phyloP scores from a whole-genome alignment of 2,888 invertebrate species.

The Apamea monoglypha region DNA sequence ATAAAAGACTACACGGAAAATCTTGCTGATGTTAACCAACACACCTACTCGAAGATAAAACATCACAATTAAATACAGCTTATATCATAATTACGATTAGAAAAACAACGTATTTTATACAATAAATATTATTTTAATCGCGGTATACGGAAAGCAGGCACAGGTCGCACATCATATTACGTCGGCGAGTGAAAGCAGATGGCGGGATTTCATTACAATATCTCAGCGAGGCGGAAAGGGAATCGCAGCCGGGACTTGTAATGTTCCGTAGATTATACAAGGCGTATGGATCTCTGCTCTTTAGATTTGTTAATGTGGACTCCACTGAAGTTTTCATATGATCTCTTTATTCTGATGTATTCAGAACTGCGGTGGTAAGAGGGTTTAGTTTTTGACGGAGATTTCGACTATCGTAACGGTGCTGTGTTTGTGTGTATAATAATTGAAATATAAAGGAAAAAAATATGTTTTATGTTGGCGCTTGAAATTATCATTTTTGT shows the following conservation, averaged over 20 bases:
- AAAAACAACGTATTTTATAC: conserved; percentile 52
- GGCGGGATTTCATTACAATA: conserved; percentile 89
- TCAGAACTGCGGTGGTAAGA: conserved; percentile 11
- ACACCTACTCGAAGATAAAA: not conserved
- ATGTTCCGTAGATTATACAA: conserved; percentile 83
- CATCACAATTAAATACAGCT: conserved; percentile 30
- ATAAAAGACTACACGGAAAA: not conserved
- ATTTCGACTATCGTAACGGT: not conserved
- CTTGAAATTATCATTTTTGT: not conserved
- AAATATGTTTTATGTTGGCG: not conserved
- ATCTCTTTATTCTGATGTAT: conserved; percentile 50
- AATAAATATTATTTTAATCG: conserved; percentile 75
- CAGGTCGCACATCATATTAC: conserved; percentile 82
- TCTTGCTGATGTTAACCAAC: conserved; percentile 8
- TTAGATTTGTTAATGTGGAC: conserved; percentile 75
- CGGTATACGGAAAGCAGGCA: conserved; percentile 79
- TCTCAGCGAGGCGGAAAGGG: conserved; percentile 84
- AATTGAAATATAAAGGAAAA: not conserved
- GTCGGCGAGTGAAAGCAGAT: conserved; percentile 86
- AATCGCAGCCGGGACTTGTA: conserved; percentile 83
- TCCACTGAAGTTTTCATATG: conserved; percentile 61
- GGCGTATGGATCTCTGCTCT: conserved; percentile 77
- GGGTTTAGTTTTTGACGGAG: not conserved
- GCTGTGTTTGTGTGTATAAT: not conserved
- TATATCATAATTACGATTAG: conserved; percentile 51